A percentile compares a stretch with the other conserved stretches of the same genome.
phyloP scores from a whole-genome alignment of 2,113 vertebrate genomes.

The Hyla sarda region DNA sequence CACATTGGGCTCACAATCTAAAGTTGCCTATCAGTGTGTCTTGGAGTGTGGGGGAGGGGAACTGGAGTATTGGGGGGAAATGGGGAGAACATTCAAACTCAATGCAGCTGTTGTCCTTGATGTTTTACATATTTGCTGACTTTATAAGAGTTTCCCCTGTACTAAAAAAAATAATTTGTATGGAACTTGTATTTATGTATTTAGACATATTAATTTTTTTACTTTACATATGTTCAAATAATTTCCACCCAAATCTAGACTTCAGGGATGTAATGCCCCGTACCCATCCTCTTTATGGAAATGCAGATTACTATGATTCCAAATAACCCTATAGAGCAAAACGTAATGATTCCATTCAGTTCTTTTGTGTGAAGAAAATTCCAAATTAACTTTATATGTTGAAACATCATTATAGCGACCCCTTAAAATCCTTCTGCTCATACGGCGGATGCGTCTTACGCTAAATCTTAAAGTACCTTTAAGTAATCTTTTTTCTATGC shows the following conservation, averaged over 20 bases:
- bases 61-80: no score
- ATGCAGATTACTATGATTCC: not conserved
- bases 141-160: no score
- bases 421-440: not conserved
- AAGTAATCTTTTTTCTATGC: slow-evolving; percentile 10
- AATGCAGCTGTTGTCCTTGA: no score
- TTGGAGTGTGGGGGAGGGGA: no score
- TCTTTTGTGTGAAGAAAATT: slow-evolving; percentile 23
- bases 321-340: not conserved
- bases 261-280: not conserved
- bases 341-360: not conserved
- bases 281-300: not conserved
- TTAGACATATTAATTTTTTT: no score
- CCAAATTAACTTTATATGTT: not conserved
- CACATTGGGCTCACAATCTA: no score
- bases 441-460: not conserved
- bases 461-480: slow-evolving; percentile 28
- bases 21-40: no score
- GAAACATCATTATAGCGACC: not conserved
- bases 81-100: no score
- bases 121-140: no score
- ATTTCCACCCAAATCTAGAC: not conserved
- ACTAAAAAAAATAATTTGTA: no score
- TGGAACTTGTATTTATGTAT: no score
- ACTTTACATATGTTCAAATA: not conserved